Percentiles rank a stretch among this genome's conserved stretches.
Conservation (phyloP, 1,140 invertebrate species). For the Coenobita brevimanus region DNA sequence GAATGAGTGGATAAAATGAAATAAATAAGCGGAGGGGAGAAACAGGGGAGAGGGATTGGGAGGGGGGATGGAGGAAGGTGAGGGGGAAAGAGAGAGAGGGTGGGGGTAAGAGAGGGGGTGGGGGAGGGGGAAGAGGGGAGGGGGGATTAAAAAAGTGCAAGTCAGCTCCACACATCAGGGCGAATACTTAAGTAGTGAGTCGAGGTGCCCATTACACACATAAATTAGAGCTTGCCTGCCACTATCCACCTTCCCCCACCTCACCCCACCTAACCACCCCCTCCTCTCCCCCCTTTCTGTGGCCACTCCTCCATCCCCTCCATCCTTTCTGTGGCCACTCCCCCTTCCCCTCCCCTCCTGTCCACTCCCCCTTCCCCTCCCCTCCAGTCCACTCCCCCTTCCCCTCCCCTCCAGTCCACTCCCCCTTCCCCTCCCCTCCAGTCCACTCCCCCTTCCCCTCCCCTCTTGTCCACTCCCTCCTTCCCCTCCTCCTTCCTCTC, state of each 20-base stretch:
- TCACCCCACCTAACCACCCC: not conserved
- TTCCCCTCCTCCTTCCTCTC: not conserved
- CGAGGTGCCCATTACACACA: not conserved
- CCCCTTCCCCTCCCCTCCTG: not conserved
- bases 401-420: not conserved
- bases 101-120: not conserved
- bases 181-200: not conserved
- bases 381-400: not conserved
- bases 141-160: constrained; percentile 1
- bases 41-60: no score
- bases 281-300: not conserved
- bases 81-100: not conserved
- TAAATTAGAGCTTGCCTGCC: not conserved
- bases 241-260: not conserved
- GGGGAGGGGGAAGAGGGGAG: not conserved
- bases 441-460: not conserved
- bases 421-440: not conserved
- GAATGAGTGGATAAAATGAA: no score
- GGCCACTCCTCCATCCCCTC: not conserved
- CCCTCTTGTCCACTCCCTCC: not conserved
- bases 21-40: no score
- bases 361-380: not conserved
- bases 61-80: not conserved
- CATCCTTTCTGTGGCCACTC: not conserved
- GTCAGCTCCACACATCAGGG: not conserved